phyloP scores from a whole-genome alignment of 2,113 vertebrate species.

The Salminus brasiliensis region DNA sequence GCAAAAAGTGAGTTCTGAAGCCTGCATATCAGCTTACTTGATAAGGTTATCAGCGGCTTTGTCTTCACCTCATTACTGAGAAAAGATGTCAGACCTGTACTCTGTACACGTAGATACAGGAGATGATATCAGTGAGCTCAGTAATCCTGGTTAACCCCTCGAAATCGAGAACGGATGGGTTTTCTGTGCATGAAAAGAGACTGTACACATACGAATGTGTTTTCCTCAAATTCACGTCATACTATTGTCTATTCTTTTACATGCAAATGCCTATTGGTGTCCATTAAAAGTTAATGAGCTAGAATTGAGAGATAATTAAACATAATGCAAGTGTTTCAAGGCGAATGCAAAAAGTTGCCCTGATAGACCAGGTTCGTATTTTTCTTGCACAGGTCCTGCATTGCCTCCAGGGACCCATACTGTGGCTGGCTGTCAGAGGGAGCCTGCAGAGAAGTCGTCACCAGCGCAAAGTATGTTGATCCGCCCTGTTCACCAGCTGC shows the following conservation, averaged over 20 bases:
- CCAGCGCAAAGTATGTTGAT: constrained; percentile 83
- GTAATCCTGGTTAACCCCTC: background rate
- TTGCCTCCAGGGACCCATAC: constrained; percentile 96
- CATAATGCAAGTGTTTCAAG: no score
- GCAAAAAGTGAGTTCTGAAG: constrained; percentile 87
- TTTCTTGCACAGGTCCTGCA: constrained; percentile 84
- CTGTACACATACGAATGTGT: no score
- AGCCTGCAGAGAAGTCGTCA: constrained; percentile 82
- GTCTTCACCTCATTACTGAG: background rate
- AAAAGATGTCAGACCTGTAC: background rate
- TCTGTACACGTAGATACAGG: background rate
- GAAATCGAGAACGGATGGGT: background rate
- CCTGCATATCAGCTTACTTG: background rate
- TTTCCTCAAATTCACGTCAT: no score
- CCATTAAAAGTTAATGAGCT: no score
- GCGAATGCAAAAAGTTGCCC: no score
- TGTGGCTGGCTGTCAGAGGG: constrained; percentile 94
- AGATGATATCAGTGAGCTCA: background rate
- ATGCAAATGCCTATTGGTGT: no score
- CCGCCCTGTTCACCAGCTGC: background rate
- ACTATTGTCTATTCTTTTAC: no score
- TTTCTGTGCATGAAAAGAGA: no score
- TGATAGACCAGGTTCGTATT: background rate
- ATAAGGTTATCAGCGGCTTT: background rate
- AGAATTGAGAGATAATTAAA: no score